Base-by-base conservation (phyloP, 2,888 invertebrate genomes). In the Andrena fulva region DNA sequence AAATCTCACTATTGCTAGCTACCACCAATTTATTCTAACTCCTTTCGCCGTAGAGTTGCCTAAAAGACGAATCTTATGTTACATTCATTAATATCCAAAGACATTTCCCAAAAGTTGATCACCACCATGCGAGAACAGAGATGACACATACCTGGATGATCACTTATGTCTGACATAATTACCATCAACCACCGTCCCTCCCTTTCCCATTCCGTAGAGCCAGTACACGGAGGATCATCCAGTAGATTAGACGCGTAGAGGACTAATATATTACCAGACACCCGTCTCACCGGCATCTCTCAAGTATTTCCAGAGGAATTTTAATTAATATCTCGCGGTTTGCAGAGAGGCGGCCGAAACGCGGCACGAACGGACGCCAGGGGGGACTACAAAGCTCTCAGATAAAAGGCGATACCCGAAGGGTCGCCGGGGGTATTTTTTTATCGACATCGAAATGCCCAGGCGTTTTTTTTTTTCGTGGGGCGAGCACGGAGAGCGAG, bases 251-350 rank as follows among this genome's bases (percentile, higher is more conserved):
- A 52, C 52, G 56, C 31, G 54, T 59, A 64, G 35, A 42, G 62
- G 35, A n/a, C 29, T 27, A 48, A 73, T 31, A 31, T 33, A 29
- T 63, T 42, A 52, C 2, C 35, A 54, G 33, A 42, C 24, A 69
- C n/a, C 24, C 69, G 42, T 54, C 62, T 20, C 62, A 6, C 54
- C 16, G 5, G 16, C 52, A n/a, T 27, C 67, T 64, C 71, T 76
- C 72, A 85, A 90, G 87, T 90, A 91, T 91, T 90, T 86, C 80
- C 80, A 10, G 76, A 80, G 88, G 90, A 91, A 91, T 91, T 91
- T 92, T 91, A 91, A 92, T 92, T 91, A 92, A 91, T 90, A 89
- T 87, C 85, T 81, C 86, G 84, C 63, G 70, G 82, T 87, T 80
- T 71, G 67, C 74, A 71, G 81, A 67, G 59, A 27, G 80, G 76